Conservation (phyloP, 2,113 vertebrate genomes). For the Cebidichthys violaceus region DNA sequence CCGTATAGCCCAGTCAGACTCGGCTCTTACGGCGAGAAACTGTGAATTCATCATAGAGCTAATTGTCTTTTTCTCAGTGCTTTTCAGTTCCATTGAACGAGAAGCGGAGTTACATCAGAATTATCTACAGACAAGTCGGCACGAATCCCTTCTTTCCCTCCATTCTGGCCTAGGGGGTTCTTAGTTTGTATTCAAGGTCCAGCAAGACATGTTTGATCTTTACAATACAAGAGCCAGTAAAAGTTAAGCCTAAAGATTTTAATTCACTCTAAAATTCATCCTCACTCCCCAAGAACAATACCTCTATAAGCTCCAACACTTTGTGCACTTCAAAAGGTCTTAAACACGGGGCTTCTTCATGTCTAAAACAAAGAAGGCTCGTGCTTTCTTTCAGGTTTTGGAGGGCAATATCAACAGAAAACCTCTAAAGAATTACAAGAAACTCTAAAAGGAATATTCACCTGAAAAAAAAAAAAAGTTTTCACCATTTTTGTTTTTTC, state of each 20-base stretch:
- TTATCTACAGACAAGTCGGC: constrained; percentile 54
- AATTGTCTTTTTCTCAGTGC: constrained; percentile 52
- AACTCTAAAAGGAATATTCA: constrained; percentile 49
- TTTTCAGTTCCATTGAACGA: constrained; percentile 40
- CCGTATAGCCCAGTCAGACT: neutral
- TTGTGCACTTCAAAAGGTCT: constrained; percentile 83
- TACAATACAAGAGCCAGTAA: constrained; percentile 76
- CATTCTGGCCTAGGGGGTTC: constrained; percentile 51
- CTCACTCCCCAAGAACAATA: constrained; percentile 72
- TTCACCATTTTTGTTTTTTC: constrained; percentile 27
- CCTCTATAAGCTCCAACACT: constrained; percentile 79
- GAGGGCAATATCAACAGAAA: constrained; percentile 72
- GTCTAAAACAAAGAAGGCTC: constrained; percentile 76
- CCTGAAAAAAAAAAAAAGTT: constrained; percentile 72
- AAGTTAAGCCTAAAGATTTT: constrained; percentile 78
- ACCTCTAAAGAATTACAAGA: constrained; percentile 64
- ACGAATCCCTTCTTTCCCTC: constrained; percentile 47
- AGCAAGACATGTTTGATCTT: constrained; percentile 77
- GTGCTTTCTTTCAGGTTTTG: constrained; percentile 69
- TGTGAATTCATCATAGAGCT: constrained; percentile 30
- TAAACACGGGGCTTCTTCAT: constrained; percentile 70
- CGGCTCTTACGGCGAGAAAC: constrained; percentile 23
- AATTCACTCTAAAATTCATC: constrained; percentile 81
- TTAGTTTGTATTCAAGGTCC: constrained; percentile 77
- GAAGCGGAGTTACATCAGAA: constrained; percentile 59